A percentile compares a stretch with the other conserved stretches of the same genome.
Evolutionary conservation across 2,113 vertebrate species (phyloP).

Genomic region (Bothrops jararaca): DNA sequence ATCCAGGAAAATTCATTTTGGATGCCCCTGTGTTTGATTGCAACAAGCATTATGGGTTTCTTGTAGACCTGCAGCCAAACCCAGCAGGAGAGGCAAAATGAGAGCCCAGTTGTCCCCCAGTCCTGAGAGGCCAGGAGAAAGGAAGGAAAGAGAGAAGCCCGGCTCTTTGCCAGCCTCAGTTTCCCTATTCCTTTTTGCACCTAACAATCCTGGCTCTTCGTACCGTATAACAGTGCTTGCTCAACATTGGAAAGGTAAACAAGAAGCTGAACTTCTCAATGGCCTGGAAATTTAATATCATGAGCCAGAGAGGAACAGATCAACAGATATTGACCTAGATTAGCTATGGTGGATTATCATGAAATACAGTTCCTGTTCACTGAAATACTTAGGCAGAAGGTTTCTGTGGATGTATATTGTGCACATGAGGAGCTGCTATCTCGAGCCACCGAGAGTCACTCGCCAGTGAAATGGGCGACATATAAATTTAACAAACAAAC

Average conservation of each 20-base stretch:
- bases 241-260: not conserved
- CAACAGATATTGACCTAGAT: not conserved
- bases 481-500: no score
- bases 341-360: not conserved
- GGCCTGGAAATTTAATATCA: not conserved
- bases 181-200: not conserved
- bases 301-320: not conserved
- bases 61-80: not conserved
- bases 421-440: no score
- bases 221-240: no score
- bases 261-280: not conserved
- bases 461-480: no score
- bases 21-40: not conserved
- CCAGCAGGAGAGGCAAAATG: not conserved
- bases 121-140: not conserved
- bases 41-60: not conserved
- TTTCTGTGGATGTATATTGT: no score
- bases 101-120: accelerated
- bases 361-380: not conserved
- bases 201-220: no score
- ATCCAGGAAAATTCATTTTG: not conserved
- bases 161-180: not conserved
- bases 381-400: not conserved
- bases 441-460: no score
- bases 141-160: not conserved